These are phyloP conservation scores for Eupithecia tripunctaria DNA, from an alignment of 2,888 invertebrate genomes.

Conservation along the genomic window DNA sequence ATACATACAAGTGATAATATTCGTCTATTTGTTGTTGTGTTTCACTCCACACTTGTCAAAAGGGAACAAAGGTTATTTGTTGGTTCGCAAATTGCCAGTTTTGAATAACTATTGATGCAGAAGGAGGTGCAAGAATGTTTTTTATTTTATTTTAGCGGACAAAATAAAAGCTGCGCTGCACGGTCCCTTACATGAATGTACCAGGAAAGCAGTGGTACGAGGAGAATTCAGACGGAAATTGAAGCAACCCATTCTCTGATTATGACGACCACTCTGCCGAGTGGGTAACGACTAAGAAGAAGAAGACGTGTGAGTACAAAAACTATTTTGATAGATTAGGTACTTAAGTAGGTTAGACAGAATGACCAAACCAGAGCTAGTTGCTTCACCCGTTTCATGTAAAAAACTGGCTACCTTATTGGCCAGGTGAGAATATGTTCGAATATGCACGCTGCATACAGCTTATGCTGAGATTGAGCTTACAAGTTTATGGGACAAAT, in stretches of 20 bases:
- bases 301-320: neutral
- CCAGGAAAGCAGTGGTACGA: no score
- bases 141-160: neutral
- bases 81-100: neutral
- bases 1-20: slow-evolving; percentile 33
- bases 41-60: slow-evolving; percentile 52
- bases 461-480: neutral
- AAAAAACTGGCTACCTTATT: neutral
- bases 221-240: no score
- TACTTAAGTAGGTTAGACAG: neutral
- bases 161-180: no score
- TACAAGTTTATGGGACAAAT: neutral
- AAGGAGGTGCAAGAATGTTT: neutral
- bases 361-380: neutral
- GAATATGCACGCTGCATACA: neutral
- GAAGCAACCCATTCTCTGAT: neutral
- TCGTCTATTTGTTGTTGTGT: slow-evolving; percentile 26
- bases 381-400: neutral
- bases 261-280: neutral
- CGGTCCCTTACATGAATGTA: no score
- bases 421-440: neutral
- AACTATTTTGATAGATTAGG: neutral
- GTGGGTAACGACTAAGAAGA: no score
- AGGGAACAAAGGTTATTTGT: slow-evolving; percentile 25
- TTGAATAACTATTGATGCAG: neutral